A percentile compares a stretch with the other conserved stretches of the same genome.
These are phyloP conservation scores for Ciconia maguari DNA, from an alignment of 2,113 vertebrate genomes.

Conservation along the genomic window DNA sequence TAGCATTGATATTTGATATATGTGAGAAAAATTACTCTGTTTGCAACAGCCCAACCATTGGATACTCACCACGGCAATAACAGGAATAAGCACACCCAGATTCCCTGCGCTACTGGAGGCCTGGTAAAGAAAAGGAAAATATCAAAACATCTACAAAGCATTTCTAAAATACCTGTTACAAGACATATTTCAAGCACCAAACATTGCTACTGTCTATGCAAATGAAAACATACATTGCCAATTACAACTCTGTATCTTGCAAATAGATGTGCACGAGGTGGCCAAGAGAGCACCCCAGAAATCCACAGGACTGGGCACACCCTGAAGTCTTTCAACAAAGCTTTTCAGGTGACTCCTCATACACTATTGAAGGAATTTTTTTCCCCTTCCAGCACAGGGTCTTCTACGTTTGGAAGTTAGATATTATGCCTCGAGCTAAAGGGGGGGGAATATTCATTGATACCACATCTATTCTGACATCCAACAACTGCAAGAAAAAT, in stretches of 20 bases:
- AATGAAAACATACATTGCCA: background rate
- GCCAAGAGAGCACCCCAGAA: background rate
- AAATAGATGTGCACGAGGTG: background rate
- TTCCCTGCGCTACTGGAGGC: constrained; percentile 96
- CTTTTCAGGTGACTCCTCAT: background rate
- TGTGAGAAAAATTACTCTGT: background rate
- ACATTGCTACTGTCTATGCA: background rate
- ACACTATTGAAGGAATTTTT: background rate
- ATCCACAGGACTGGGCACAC: background rate
- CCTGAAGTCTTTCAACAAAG: background rate
- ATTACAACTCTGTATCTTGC: background rate
- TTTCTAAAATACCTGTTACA: background rate
- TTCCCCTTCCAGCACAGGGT: background rate
- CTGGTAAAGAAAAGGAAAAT: constrained; percentile 67
- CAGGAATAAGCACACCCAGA: constrained; percentile 94
- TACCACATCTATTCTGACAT: background rate
- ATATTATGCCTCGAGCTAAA: background rate
- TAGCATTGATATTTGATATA: background rate
- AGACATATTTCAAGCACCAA: background rate
- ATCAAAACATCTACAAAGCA: background rate
- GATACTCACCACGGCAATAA: constrained; percentile 95
- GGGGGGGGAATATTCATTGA: background rate
- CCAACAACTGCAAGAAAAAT: background rate
- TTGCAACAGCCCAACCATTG: background rate
- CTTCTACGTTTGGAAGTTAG: background rate